Evolutionary conservation across 2,797 vertebrate genomes (phyloP), one percentile per base, ranked within the genome.

Genomic region (Parauchenoglanis punctatus): DNA sequence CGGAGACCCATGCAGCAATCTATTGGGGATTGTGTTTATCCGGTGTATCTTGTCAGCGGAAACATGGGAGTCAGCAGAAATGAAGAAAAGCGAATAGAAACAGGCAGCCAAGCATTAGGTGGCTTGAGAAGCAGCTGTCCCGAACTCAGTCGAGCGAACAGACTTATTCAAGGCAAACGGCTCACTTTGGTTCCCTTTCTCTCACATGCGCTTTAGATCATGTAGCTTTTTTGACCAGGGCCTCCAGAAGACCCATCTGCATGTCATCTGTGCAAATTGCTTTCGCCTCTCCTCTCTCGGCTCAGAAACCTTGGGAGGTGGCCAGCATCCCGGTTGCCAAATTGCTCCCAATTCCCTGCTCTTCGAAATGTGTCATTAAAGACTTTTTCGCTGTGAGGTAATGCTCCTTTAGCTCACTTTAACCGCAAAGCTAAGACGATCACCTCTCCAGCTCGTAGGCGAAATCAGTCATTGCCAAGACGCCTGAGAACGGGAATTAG

Each of bases 241-340:
- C 68, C 84, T 88, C 90, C 89, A 82, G 46, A 65, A 89, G 88
- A 88, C 90, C 89, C 88, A 85, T 90, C 77, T 85, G 84, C 70
- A 88, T 85, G 82, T 88, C 85, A 83, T 90, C 76, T 61, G 52
- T 91, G 87, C 88, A 91, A 87, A 88, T 84, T 90, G 85, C 61
- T 40, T 46, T 67, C 25, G 20, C 77, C 87, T 89, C 73, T 59
- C 83, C 81, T 77, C 68, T 61, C 68, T 52, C 31, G 0, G 40
- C 58, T 77, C 56, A 84, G 86, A 86, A 83, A 82, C 85, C 85
- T 86, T 91, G 86, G 89, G 58, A 87, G 59, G 13, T 65, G 1
- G 83, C 90, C 90, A 88, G 82, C 46, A 35, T 58, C 35, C 7
- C 7, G 15, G 65, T 63, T 90, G 84, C 86, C 87, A 91, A 89